A percentile compares a stretch with the other conserved stretches of the same genome.
Conservation (phyloP, 2,888 invertebrate species). For the Herminia tarsipennalis region DNA sequence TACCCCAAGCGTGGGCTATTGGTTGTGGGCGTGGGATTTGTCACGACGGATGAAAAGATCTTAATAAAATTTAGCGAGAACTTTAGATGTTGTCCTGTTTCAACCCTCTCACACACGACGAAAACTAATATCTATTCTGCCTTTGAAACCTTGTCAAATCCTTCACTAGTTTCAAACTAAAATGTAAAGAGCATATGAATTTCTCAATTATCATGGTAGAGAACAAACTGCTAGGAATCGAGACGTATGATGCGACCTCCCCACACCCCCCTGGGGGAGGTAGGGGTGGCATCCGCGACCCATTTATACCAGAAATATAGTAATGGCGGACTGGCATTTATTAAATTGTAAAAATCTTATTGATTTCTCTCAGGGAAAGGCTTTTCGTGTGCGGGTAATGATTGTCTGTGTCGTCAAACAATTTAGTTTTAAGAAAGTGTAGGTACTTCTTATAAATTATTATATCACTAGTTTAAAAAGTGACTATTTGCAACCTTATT, state of each 20-base stretch:
- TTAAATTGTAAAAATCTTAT: constrained; percentile 52
- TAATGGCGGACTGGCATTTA: constrained; percentile 54
- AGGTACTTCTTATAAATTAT: too few species aligned
- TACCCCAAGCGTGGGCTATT: too few species aligned
- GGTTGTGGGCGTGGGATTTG: too few species aligned
- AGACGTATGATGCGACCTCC: constrained; percentile 59
- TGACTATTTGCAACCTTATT: too few species aligned
- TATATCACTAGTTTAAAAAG: too few species aligned
- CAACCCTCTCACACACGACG: too few species aligned
- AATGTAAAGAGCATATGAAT: constrained; percentile 38
- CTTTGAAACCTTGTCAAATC: too few species aligned
- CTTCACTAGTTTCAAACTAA: constrained; percentile 19
- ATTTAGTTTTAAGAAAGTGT: background rate
- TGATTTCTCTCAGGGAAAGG: constrained; percentile 34
- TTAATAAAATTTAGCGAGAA: too few species aligned
- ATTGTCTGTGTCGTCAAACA: background rate
- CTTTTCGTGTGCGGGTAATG: constrained; percentile 16
- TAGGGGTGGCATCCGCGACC: constrained; percentile 55
- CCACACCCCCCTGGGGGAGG: constrained; percentile 34
- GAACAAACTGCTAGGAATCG: constrained; percentile 55
- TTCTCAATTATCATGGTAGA: constrained; percentile 42
- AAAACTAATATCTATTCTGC: too few species aligned
- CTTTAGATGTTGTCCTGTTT: too few species aligned
- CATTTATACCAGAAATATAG: constrained; percentile 66
- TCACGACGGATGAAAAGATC: too few species aligned